Percentiles rank a stretch among this genome's conserved stretches.
These are phyloP conservation scores for Pogonophryne albipinna DNA, from an alignment of 2,797 vertebrate species.

Conservation along the genomic window DNA sequence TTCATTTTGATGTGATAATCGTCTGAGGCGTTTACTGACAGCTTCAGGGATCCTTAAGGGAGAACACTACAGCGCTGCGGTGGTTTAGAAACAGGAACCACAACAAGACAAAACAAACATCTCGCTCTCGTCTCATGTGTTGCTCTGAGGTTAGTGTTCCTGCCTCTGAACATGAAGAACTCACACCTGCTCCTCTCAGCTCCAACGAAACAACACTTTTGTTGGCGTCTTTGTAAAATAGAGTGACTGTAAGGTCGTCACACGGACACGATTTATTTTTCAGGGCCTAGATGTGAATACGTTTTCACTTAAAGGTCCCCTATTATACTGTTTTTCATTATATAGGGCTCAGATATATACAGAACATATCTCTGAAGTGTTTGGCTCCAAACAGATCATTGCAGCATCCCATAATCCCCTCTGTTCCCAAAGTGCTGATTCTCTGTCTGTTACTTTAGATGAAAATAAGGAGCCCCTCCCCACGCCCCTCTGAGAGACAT, in stretches of 20 bases:
- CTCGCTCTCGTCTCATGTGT: conserved; percentile 82
- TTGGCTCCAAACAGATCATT: too few relatives aligned
- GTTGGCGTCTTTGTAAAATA: conserved; percentile 14
- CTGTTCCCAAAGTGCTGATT: too few relatives aligned
- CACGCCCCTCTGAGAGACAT: too few relatives aligned
- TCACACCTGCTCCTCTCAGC: conserved; percentile 71
- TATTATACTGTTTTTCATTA: too few relatives aligned
- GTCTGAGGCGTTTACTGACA: conserved; percentile 19
- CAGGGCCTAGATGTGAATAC: neutral
- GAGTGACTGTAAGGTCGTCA: neutral
- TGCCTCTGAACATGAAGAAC: conserved; percentile 68
- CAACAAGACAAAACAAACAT: conserved; percentile 87
- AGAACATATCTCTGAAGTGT: too few relatives aligned
- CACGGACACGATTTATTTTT: neutral
- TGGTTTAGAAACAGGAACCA: conserved; percentile 81
- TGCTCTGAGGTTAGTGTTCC: conserved; percentile 85
- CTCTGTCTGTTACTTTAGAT: too few relatives aligned
- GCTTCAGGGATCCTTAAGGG: conserved; percentile 36
- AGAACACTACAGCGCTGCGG: conserved; percentile 48
- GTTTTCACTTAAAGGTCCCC: too few relatives aligned
- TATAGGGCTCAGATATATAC: too few relatives aligned
- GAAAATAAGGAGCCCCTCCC: too few relatives aligned
- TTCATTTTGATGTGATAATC: neutral
- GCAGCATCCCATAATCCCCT: too few relatives aligned
- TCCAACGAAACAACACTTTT: conserved; percentile 54